Base-by-base conservation (phyloP, 2,888 invertebrate genomes). In the Helicoverpa assulta region DNA sequence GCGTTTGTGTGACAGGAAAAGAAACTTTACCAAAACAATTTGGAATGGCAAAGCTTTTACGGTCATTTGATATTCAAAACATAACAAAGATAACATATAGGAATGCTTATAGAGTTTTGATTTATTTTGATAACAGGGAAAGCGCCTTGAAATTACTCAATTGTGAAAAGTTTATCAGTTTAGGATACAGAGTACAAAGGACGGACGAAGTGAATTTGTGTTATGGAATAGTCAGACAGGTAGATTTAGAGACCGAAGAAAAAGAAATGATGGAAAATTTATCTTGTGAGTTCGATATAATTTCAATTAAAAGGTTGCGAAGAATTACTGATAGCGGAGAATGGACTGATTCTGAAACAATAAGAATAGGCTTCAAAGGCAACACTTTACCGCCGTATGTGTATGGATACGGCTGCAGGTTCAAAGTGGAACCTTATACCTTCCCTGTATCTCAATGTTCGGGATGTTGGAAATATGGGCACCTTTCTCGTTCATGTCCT, bases 381-480 rank as follows among this genome's bases (percentile, higher is more conserved):
- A 21, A 21, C 21, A 21, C 21, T 21, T 21, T 21, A 21, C 21
- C 21, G 21, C 21, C 21, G 21, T 21, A 21, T 21, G 21, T 21
- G 21, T 21, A 21, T 21, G 8, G 40, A 64, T 71, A 68, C 57
- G 68, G 65, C 12, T 57, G 67, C 16, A 53, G 74, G 56, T 61
- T 72, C 21, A 62, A 71, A 54, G 73, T 75, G 40, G 72, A 75
- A 1, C 63, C 68, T 7, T 75, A 66, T n/a, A 66, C 60, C 1
- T 75, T 69, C 18, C 66, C 72, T 8, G 75, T 75, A 12, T 68
- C 68, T 0, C 69, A 75, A 47, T 72, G 75, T 29, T 72, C 68
- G 0, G 40, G 29, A 33, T 75, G 75, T 19, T 75, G 66, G 72
- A 61, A 57, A 19, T 75, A 14, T 47, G 72, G 75, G 0, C 72